Evolutionary conservation across 2,888 invertebrate species (phyloP).

Genomic region (Macaria liturata): DNA sequence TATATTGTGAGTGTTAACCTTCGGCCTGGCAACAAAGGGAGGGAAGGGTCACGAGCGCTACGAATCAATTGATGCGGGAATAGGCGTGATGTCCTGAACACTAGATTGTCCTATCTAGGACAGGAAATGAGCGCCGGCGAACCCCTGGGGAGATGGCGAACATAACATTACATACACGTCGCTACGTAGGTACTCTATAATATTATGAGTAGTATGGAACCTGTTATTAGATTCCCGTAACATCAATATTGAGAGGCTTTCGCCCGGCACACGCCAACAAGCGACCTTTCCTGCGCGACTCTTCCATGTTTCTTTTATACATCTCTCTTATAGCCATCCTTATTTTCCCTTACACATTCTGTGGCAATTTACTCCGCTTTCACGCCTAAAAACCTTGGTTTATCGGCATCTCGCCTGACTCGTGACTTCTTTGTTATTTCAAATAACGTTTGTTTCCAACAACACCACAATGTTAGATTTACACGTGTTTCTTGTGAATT

Average conservation of each 20-base stretch:
- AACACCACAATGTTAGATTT: conserved; percentile 7
- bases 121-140: conserved; percentile 28
- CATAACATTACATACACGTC: conserved; percentile 12
- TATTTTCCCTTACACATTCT: conserved; percentile 31
- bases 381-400: conserved; percentile 10
- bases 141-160: conserved; percentile 14
- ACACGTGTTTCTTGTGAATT: conserved; percentile 1
- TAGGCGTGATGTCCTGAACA: conserved; percentile 14
- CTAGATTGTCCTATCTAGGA: conserved; percentile 23
- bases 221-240: conserved; percentile 57
- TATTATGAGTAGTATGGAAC: conserved; percentile 21
- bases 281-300: conserved; percentile 32
- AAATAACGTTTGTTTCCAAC: conserved; percentile 11
- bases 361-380: conserved; percentile 30
- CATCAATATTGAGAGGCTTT: conserved; percentile 47
- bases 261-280: conserved; percentile 32
- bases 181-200: conserved; percentile 25
- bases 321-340: conserved; percentile 19
- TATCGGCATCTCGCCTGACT: conserved; percentile 6
- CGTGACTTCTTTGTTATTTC: conserved; percentile 4
- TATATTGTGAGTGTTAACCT: conserved; percentile 7
- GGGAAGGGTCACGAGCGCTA: conserved; percentile 9
- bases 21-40: neutral
- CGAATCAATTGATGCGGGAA: conserved; percentile 18
- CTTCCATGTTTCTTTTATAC: conserved; percentile 33